Base-by-base conservation (phyloP, 1,140 invertebrate species). In the Atta colombica region DNA sequence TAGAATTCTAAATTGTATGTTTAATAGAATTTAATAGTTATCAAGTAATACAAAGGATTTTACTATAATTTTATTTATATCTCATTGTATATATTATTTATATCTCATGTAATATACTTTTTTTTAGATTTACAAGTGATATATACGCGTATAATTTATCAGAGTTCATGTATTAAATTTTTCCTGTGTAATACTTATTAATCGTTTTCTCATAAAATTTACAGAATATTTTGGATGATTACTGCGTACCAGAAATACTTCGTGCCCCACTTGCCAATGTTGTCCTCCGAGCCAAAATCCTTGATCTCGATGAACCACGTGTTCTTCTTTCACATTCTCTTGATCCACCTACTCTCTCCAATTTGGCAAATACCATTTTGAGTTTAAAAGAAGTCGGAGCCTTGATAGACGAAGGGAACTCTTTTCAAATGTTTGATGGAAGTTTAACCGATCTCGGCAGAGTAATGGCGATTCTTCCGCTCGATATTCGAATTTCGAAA, bases 371-470 rank as follows among this genome's bases (percentile, higher is more conserved):
- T 21, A 98, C 98, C 0, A 96, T 99, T 68, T 95, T 99, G 10
- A 94, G 97, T 49, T 95, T 99, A 0, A 99, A 99, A 96, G 98
- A 99, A 96, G 97, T 96, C 14, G 98, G 98, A 5, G 98, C 96
- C 0, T 91, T 99, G 6, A 96, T 97, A 51, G 95, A 96, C 35
- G 96, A 95, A 0, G 87, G 96, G 66, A 96, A 95, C 0, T 85
- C 95, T 21, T 95, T 96, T 87, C 94, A 95, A 66, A 91, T 93
- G 14, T 95, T 97, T 61, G 98, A 99, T 95, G 99, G 99, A 28
- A 97, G 99, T 86, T 92, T 99, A 18, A 99, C 98, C 0, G 97
- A 97, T 94, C 95, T 99, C 82, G 99, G 99, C 0, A 95, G 95
- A 60, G 96, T 99, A 0, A 98, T 99, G 97, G 97, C 97, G 0